Evolutionary conservation across 2,888 invertebrate species (phyloP), one percentile per base, ranked within the genome.

Genomic region (Villa cingulata): DNA sequence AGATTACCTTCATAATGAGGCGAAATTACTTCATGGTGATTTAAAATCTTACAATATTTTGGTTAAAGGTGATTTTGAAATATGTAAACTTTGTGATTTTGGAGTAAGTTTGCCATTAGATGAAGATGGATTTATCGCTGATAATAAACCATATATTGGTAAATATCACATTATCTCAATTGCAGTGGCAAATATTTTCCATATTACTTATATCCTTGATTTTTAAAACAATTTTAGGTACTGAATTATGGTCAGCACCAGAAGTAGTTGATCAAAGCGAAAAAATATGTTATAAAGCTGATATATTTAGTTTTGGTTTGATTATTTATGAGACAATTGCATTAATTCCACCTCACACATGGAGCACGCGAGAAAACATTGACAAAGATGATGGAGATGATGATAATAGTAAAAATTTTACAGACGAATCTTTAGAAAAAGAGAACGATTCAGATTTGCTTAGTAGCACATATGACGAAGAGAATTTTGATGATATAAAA

Each of bases 11-110:
- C 90, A 90, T 62, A 78, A 77, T 2, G 76, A 74, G 52, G 80
- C 77, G 45, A 73, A 75, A 45, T 69, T 88, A 38, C 65, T 90
- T 10, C 90, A 90, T 52, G 86, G 87, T 27, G 90, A 90, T 63
- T 71, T 90, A 37, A 89, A 90, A 67, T 88, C 88, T 1, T 83
- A 78, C 60, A 90, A 90, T 62, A 70, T 90, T 38, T 72, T 90
- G 1, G 73, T 89, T 1, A 84, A 86, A 53, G 82, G 78, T 14
- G 76, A 86, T 60, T 86, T 85, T 62, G 74, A 74, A 27, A 72
- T 75, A 2, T 82, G 86, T 54, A 88, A 90, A 64, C 66, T 88
- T 17, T 87, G 89, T 57, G 88, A 89, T 67, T 89, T 89, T 63
- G 88, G 88, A 4, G 86, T 86, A n/a, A 79, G 81, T 20, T 58